Conservation (phyloP, 2,797 vertebrate genomes). For the Neoniphon sammara region DNA sequence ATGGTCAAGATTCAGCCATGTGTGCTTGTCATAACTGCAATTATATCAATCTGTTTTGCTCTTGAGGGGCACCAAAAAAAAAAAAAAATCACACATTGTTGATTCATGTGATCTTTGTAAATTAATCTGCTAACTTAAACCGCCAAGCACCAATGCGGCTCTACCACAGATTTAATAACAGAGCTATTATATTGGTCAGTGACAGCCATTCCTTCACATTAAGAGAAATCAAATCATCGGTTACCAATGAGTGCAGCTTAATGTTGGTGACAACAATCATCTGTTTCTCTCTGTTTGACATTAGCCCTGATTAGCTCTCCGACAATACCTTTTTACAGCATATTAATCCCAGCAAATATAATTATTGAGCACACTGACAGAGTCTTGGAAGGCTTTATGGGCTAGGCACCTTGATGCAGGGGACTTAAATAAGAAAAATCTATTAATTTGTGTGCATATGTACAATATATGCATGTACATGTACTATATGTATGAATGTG, state of each 20-base stretch:
- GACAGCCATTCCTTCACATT: conserved; percentile 10
- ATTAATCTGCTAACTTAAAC: too few relatives aligned
- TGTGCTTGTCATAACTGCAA: conserved; percentile 21
- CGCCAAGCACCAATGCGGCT: too few relatives aligned
- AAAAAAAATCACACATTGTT: not conserved
- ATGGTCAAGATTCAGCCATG: conserved; percentile 25
- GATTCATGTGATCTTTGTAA: conserved; percentile 19
- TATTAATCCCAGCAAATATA: conserved; percentile 23
- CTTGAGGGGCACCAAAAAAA: conserved; percentile 2
- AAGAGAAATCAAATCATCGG: conserved; percentile 27
- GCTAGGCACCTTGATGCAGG: too few relatives aligned
- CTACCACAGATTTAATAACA: too few relatives aligned
- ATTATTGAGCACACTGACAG: too few relatives aligned
- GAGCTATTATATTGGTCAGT: not conserved
- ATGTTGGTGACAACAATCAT: conserved; percentile 30
- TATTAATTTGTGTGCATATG: too few relatives aligned
- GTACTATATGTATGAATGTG: too few relatives aligned
- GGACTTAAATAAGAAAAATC: too few relatives aligned
- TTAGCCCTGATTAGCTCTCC: conserved; percentile 29
- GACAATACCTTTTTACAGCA: conserved; percentile 15
- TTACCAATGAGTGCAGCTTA: conserved; percentile 17
- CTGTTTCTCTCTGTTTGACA: conserved; percentile 12
- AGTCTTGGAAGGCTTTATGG: too few relatives aligned
- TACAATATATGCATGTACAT: too few relatives aligned
- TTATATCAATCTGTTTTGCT: conserved; percentile 33